These are phyloP conservation scores for Muraenolepis orangiensis DNA, from an alignment of 2,797 vertebrate species.

Conservation along the genomic window DNA sequence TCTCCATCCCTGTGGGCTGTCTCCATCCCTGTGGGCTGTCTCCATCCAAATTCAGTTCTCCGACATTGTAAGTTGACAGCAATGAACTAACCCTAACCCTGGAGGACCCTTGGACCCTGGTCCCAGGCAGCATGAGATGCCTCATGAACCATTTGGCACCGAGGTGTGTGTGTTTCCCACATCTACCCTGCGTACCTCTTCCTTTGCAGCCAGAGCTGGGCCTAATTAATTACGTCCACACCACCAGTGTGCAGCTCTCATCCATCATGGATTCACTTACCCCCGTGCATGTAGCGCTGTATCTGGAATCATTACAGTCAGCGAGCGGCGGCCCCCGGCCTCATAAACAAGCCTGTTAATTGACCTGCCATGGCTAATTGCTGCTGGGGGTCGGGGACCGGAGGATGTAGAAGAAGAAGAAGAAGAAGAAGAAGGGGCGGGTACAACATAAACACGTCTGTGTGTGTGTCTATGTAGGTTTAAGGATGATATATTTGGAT, in stretches of 20 bases:
- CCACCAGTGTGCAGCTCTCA: constrained; percentile 45
- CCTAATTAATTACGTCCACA: constrained; percentile 50
- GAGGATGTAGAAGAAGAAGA: constrained; percentile 8
- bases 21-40: too few relatives aligned
- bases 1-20: too few relatives aligned
- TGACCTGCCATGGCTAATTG: constrained; percentile 73
- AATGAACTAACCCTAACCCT: too few relatives aligned
- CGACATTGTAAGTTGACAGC: too few relatives aligned
- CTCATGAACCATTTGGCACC: too few relatives aligned
- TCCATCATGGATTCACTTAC: constrained; percentile 70
- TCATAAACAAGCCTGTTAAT: constrained; percentile 72
- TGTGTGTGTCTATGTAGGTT: constrained; percentile 6
- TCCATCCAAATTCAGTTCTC: too few relatives aligned
- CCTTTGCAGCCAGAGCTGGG: background rate
- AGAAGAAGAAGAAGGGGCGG: background rate
- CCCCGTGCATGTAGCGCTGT: constrained; percentile 51
- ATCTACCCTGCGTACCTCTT: background rate
- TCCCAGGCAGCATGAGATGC: too few relatives aligned
- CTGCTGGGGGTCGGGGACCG: constrained; percentile 61
- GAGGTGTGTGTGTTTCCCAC: background rate
- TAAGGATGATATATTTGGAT: constrained; percentile 23
- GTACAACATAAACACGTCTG: background rate
- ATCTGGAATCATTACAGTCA: constrained; percentile 70
- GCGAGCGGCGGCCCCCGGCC: constrained; percentile 58
- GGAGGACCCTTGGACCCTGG: too few relatives aligned